Evolutionary conservation across 2,797 vertebrate species (phyloP), one percentile per base, ranked within the genome.

Genomic region (Paratrypauchen microcephalus): DNA sequence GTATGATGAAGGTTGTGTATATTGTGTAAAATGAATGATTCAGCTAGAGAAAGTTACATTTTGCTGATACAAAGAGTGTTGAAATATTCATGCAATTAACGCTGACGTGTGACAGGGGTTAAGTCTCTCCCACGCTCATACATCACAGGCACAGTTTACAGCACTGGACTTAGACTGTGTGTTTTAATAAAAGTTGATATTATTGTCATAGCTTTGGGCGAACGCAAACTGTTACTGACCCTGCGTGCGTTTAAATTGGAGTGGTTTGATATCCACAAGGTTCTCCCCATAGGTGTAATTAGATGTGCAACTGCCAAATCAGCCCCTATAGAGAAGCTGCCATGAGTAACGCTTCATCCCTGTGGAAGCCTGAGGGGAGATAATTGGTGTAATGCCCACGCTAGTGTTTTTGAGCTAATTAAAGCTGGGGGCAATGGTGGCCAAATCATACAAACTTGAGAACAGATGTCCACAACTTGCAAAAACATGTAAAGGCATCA

Each of bases 221-320:
- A 66, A 78, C 69, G 74, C 36, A 52, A 65, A 28, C 59, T 78
- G 64, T 75, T 87, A 84, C 88, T 84, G 80, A 79, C 80, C 76
- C 75, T 68, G 77, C 81, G 71, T 85, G 80, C 87, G 63, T 58
- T 76, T 78, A 83, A 87, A 86, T 80, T 74, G 74, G 75, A 71
- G 57, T 65, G 73, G 78, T 84, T 71, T 70, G 74, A 85, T 81
- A 86, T 83, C 65, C 81, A 83, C 74, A 74, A 84, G 77, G 81
- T 85, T 83, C 80, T 87, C 88, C 89, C 86, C 76, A 84, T 90
- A 88, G 87, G 84, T 88, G 82, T 91, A 88, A 91, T 92, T 90
- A 89, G 80, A 86, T 76, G 82, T 87, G 83, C 84, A 86, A 82
- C 87, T 89, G 85, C 82, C 85, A 87, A 82, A 75, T 70, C 78